Percentiles rank a stretch among this genome's conserved stretches.
Conservation (phyloP, 1,140 invertebrate genomes). For the Zaprionus taronus region DNA sequence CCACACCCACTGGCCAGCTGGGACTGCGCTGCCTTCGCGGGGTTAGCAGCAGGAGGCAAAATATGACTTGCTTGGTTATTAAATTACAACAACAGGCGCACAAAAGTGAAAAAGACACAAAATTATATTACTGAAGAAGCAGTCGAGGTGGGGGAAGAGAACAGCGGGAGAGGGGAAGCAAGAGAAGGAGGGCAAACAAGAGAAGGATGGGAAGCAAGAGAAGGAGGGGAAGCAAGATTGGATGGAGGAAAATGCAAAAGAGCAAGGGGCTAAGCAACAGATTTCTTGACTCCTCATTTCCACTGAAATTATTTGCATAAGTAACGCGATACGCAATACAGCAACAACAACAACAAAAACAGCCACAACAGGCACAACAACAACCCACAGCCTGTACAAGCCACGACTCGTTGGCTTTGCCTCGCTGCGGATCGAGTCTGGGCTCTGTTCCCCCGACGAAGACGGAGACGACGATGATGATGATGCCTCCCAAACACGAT, state of each 20-base stretch:
- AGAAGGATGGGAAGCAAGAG: too few species aligned
- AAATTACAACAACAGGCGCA: conserved; percentile 75
- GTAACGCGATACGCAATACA: conserved; percentile 74
- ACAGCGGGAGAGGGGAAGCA: neutral
- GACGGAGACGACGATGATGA: conserved; percentile 38
- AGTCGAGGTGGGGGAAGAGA: neutral
- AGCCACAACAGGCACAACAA: neutral
- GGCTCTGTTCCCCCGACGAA: neutral
- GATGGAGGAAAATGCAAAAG: neutral
- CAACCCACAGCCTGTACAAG: conserved; percentile 22
- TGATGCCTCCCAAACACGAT: conserved; percentile 73
- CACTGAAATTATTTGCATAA: conserved; percentile 82
- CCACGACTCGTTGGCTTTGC: neutral
- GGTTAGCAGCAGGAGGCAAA: conserved; percentile 78
- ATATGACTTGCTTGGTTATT: conserved; percentile 80
- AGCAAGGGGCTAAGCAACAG: conserved; percentile 35
- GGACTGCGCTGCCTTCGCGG: conserved; percentile 38
- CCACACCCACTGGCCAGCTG: conserved; percentile 33
- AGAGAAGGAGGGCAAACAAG: neutral
- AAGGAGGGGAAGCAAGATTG: too few species aligned
- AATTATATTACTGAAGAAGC: conserved; percentile 61
- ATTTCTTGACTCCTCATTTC: conserved; percentile 72
- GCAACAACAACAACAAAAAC: conserved; percentile 26
- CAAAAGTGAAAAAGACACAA: conserved; percentile 80
- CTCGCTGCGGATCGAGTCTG: conserved; percentile 9